Conservation (phyloP, 2,113 vertebrate genomes). For the Ivindomyrus marchei region DNA sequence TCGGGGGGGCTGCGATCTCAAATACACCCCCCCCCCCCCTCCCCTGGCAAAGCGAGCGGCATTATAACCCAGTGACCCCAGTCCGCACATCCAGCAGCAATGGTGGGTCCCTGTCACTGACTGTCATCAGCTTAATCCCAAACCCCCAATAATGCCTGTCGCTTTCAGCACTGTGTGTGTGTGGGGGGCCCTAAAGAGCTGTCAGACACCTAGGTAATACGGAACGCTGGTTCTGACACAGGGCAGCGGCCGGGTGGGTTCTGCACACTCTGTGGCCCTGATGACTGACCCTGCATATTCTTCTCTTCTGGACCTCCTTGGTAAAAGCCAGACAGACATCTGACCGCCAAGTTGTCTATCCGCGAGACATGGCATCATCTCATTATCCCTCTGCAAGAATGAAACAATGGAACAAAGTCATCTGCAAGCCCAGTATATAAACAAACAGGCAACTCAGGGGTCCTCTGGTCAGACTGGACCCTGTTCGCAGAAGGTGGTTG, state of each 20-base stretch:
- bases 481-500: not conserved
- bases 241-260: constrained; percentile 58
- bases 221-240: constrained; percentile 82
- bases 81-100: constrained; percentile 80
- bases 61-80: constrained; percentile 73
- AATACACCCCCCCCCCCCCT: constrained; percentile 47
- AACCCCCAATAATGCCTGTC: constrained; percentile 77
- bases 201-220: constrained; percentile 62
- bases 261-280: constrained; percentile 53
- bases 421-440: not conserved
- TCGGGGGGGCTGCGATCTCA: constrained; percentile 61
- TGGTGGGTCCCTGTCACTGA: constrained; percentile 81
- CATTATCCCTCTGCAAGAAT: not conserved
- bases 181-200: constrained; percentile 59
- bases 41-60: constrained; percentile 60
- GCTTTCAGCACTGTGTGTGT: constrained; percentile 61
- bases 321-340: constrained; percentile 45
- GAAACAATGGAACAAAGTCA: not conserved
- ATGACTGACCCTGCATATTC: constrained; percentile 80
- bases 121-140: constrained; percentile 77
- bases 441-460: not conserved
- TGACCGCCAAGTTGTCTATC: not conserved
- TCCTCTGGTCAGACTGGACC: not conserved
- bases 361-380: not conserved
- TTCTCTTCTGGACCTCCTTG: constrained; percentile 95